These are phyloP conservation scores for Prionailurus viverrinus DNA, from an alignment of 2,113 vertebrate species.

Conservation along the genomic window DNA sequence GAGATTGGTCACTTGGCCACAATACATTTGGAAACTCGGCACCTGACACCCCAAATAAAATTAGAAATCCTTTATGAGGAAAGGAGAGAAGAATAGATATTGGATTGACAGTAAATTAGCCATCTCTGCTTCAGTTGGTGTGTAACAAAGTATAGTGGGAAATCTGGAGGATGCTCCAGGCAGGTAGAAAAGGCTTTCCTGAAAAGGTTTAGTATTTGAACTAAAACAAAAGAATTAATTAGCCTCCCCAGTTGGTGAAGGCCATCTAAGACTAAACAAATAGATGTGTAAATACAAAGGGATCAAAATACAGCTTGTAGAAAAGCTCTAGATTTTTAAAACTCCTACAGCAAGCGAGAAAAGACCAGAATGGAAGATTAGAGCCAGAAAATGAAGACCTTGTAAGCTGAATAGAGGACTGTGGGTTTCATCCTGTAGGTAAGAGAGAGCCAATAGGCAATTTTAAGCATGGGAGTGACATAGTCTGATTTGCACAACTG, in stretches of 20 bases:
- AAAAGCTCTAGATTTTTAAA: neutral
- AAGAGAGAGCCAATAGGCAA: neutral
- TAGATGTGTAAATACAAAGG: neutral
- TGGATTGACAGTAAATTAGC: neutral
- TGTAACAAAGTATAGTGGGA: neutral
- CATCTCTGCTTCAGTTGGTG: neutral
- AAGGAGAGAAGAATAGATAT: neutral
- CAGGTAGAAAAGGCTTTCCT: neutral
- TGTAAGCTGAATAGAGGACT: neutral
- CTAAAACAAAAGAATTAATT: neutral
- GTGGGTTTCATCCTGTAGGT: neutral
- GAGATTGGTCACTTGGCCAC: neutral
- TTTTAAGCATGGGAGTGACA: neutral
- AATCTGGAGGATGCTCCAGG: neutral
- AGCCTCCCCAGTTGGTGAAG: neutral
- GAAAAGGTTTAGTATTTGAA: neutral
- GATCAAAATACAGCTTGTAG: neutral
- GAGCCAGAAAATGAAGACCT: neutral
- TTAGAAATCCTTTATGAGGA: neutral
- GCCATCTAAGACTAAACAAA: neutral
- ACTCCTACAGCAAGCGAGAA: neutral
- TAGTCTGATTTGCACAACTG: neutral
- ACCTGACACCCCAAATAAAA: neutral
- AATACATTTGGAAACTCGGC: neutral
- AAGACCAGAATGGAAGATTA: neutral